Evolutionary conservation across 2,113 vertebrate genomes (phyloP).

Genomic region (Pedionomus torquatus): DNA sequence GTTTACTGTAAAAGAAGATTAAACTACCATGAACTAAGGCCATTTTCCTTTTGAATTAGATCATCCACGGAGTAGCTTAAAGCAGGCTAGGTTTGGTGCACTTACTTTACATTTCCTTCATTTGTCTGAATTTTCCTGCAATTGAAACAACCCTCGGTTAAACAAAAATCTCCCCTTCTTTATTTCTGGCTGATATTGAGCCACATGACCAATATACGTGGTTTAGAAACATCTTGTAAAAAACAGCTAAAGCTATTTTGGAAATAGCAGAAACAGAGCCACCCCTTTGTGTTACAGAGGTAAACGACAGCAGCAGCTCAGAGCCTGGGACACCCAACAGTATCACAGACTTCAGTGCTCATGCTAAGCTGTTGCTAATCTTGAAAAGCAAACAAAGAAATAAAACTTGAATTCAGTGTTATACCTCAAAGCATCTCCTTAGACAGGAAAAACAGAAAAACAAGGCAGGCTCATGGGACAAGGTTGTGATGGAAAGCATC

Average conservation of each 20-base stretch:
- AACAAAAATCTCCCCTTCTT: background rate
- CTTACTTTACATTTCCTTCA: background rate
- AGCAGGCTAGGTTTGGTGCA: background rate
- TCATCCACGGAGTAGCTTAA: constrained; percentile 35
- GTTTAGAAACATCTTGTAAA: background rate
- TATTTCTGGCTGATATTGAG: background rate
- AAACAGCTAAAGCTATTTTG: background rate
- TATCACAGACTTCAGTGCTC: background rate
- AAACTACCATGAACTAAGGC: constrained; percentile 34
- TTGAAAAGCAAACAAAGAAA: background rate
- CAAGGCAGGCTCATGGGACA: background rate
- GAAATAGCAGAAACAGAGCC: background rate
- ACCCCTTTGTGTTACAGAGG: background rate
- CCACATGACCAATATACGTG: background rate
- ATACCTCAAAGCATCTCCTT: background rate
- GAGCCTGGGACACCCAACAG: background rate
- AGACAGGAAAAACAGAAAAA: background rate
- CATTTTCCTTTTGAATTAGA: constrained; percentile 42
- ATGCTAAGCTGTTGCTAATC: background rate
- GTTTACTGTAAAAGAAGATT: constrained; percentile 47
- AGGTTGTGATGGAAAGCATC: background rate
- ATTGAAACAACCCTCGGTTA: background rate
- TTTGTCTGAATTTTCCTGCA: background rate
- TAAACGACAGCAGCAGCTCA: background rate
- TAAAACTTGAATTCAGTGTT: background rate